Evolutionary conservation across 1,140 invertebrate species (phyloP).

Genomic region (Drosophila subobscura): DNA sequence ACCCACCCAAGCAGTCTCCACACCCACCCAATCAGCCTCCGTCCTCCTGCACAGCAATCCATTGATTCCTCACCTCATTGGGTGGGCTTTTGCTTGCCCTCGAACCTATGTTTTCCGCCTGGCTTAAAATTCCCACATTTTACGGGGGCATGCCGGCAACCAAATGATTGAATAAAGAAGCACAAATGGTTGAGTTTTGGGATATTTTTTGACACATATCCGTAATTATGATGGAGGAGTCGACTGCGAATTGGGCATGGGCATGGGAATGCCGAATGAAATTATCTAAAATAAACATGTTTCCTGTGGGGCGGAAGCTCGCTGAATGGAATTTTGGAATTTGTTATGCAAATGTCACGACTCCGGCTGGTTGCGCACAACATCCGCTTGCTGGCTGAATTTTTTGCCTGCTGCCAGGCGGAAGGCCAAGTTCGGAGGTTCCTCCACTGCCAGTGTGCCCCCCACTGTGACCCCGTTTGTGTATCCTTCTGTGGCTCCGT

Average conservation of each 20-base stretch:
- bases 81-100: neutral
- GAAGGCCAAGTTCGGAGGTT: conserved; percentile 40
- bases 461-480: too few relatives aligned
- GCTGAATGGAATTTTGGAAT: conserved; percentile 23
- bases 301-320: conserved; percentile 25
- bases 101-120: neutral
- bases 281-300: conserved; percentile 71
- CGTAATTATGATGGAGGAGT: conserved; percentile 50
- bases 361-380: conserved; percentile 70
- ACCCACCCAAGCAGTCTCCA: too few relatives aligned
- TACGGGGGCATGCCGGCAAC: conserved; percentile 3
- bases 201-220: conserved; percentile 47
- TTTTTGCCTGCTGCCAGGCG: conserved; percentile 40
- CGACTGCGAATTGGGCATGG: neutral
- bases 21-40: too few relatives aligned
- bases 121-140: conserved; percentile 32
- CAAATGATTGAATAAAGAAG: conserved; percentile 56
- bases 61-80: conserved; percentile 28
- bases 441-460: too few relatives aligned
- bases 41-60: neutral
- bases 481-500: too few relatives aligned
- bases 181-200: conserved; percentile 26
- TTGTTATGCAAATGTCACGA: conserved; percentile 73
- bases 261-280: conserved; percentile 22
- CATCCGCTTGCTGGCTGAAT: conserved; percentile 57